A percentile compares a stretch with the other conserved stretches of the same genome.
These are phyloP conservation scores for Heliconius congener DNA, from an alignment of 1,140 invertebrate species.

Conservation along the genomic window DNA sequence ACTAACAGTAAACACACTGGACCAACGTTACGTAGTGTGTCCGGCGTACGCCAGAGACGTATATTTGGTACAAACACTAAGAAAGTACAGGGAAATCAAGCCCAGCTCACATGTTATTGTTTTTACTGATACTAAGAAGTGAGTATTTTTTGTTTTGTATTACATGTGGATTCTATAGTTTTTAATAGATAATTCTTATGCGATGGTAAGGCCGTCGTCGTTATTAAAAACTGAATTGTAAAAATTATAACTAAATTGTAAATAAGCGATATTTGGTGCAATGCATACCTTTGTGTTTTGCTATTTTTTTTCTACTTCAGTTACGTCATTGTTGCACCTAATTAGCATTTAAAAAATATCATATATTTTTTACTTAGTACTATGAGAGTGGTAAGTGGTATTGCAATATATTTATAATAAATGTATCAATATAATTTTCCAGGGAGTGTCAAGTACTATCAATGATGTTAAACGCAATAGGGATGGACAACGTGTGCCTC, in stretches of 20 bases:
- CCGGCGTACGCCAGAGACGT: slow-evolving; percentile 95
- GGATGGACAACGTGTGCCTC: slow-evolving; percentile 92
- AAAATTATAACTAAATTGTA: too few relatives aligned
- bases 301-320: too few relatives aligned
- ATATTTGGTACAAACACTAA: slow-evolving; percentile 94
- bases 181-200: too few relatives aligned
- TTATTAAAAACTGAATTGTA: too few relatives aligned
- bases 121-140: slow-evolving; percentile 97
- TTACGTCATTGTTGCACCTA: too few relatives aligned
- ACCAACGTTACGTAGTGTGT: slow-evolving; percentile 95
- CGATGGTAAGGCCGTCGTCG: too few relatives aligned
- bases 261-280: too few relatives aligned
- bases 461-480: slow-evolving; percentile 92
- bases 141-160: slow-evolving; percentile 53
- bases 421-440: slow-evolving; percentile 36
- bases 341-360: too few relatives aligned
- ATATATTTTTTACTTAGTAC: too few relatives aligned
- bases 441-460: slow-evolving; percentile 92
- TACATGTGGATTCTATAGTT: too few relatives aligned
- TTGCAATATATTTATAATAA: neutral
- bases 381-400: too few relatives aligned
- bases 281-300: too few relatives aligned
- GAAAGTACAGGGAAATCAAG: slow-evolving; percentile 88
- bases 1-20: slow-evolving; percentile 92
- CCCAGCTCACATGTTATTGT: slow-evolving; percentile 93